A percentile compares a stretch with the other conserved stretches of the same genome.
Conservation (phyloP, 2,888 invertebrate genomes). For the Malacosoma neustria region DNA sequence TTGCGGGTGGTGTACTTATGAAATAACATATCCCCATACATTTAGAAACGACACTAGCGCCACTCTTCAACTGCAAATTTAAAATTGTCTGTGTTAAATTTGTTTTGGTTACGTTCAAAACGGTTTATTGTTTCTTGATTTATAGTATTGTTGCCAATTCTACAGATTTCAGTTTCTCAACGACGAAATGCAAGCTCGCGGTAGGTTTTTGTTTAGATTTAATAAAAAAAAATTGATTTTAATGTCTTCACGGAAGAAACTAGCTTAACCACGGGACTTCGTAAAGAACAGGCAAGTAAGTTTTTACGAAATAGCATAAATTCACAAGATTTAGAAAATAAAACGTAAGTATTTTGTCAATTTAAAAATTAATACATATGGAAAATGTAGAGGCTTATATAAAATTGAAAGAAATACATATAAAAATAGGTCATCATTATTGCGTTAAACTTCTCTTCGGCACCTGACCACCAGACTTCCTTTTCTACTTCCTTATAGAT, state of each 20-base stretch:
- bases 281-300: too few species aligned
- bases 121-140: constrained; percentile 42
- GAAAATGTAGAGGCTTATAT: too few species aligned
- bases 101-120: constrained; percentile 64
- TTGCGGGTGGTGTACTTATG: not conserved
- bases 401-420: too few species aligned
- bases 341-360: too few species aligned
- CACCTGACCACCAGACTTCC: too few species aligned
- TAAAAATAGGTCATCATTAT: too few species aligned
- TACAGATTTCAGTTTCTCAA: constrained; percentile 4
- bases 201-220: not conserved
- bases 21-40: not conserved
- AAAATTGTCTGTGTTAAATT: constrained; percentile 37
- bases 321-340: too few species aligned
- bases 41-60: constrained; percentile 16
- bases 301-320: too few species aligned
- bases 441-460: too few species aligned
- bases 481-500: too few species aligned
- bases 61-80: constrained; percentile 4
- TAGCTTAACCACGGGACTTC: not conserved
- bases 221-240: not conserved
- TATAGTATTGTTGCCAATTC: constrained; percentile 40
- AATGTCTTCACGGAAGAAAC: not conserved
- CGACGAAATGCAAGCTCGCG: constrained; percentile 1
- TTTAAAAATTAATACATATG: too few species aligned